phyloP scores from a whole-genome alignment of 2,888 invertebrate species.

The Harpalus rubripes region DNA sequence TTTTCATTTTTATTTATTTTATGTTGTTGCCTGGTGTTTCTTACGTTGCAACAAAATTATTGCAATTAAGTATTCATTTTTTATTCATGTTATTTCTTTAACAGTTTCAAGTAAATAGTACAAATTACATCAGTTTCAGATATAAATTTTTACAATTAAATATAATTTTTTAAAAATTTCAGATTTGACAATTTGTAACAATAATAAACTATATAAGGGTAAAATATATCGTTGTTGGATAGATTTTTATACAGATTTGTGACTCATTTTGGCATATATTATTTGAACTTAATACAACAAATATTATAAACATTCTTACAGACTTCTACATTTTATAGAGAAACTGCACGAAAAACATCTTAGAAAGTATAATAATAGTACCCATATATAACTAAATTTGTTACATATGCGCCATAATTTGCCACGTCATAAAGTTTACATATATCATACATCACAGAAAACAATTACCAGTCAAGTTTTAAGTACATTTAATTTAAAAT shows the following conservation, averaged over 20 bases:
- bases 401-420: slow-evolving; percentile 24
- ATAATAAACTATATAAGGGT: slow-evolving; percentile 52
- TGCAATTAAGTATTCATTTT: slow-evolving; percentile 13
- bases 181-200: slow-evolving; percentile 33
- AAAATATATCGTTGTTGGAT: slow-evolving; percentile 50
- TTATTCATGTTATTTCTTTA: slow-evolving; percentile 4
- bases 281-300: slow-evolving; percentile 18
- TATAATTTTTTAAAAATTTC: slow-evolving; percentile 42
- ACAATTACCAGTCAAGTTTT: neutral
- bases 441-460: slow-evolving; percentile 35
- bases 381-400: neutral
- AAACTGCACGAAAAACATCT: slow-evolving; percentile 2
- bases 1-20: slow-evolving; percentile 18
- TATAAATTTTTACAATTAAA: slow-evolving; percentile 51
- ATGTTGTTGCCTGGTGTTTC: slow-evolving; percentile 29
- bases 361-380: neutral
- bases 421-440: slow-evolving; percentile 44
- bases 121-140: slow-evolving; percentile 36
- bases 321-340: slow-evolving; percentile 8
- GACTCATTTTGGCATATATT: slow-evolving; percentile 26
- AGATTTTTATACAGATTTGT: slow-evolving; percentile 41
- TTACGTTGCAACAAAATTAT: slow-evolving; percentile 30
- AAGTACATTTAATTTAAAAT: neutral
- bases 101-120: slow-evolving; percentile 27
- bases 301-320: slow-evolving; percentile 15